These are phyloP conservation scores for Cerceris ruficornis DNA, from an alignment of 2,888 invertebrate genomes.

Conservation along the genomic window DNA sequence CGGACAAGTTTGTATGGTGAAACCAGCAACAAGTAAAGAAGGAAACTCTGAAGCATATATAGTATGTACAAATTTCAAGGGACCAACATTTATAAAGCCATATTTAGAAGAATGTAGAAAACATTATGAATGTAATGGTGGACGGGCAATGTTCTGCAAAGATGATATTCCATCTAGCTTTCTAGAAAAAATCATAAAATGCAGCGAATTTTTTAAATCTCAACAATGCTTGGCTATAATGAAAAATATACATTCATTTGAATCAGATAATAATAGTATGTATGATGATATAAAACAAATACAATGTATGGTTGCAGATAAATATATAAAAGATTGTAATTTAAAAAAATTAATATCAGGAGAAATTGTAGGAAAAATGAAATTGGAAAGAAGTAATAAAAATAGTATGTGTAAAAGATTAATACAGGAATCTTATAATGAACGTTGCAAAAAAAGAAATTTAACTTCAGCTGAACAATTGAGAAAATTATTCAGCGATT, in stretches of 20 bases:
- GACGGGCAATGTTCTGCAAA: slow-evolving; percentile 84
- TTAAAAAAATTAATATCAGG: slow-evolving; percentile 82
- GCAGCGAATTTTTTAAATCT: slow-evolving; percentile 86
- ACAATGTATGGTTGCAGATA: slow-evolving; percentile 79
- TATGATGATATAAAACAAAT: slow-evolving; percentile 66
- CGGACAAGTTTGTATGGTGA: slow-evolving; percentile 88
- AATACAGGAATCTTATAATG: slow-evolving; percentile 84
- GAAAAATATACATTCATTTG: slow-evolving; percentile 86
- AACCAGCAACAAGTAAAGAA: slow-evolving; percentile 95
- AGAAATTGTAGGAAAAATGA: slow-evolving; percentile 81
- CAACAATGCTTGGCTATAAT: slow-evolving; percentile 87
- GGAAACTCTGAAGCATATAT: slow-evolving; percentile 98
- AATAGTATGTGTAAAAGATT: slow-evolving; percentile 82
- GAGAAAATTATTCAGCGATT: slow-evolving; percentile 16
- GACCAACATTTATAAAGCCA: slow-evolving; percentile 79
- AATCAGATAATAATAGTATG: slow-evolving; percentile 73
- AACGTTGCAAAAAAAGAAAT: slow-evolving; percentile 83
- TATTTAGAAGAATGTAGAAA: slow-evolving; percentile 82
- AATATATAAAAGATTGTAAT: slow-evolving; percentile 85
- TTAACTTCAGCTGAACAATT: slow-evolving; percentile 81
- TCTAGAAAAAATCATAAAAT: slow-evolving; percentile 85
- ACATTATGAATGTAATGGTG: slow-evolving; percentile 81
- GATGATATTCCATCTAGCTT: slow-evolving; percentile 85
- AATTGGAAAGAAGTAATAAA: slow-evolving; percentile 82
- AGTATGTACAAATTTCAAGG: slow-evolving; percentile 87